Evolutionary conservation across 2,888 invertebrate genomes (phyloP).

Genomic region (Hirtodrosophila trivittata): DNA sequence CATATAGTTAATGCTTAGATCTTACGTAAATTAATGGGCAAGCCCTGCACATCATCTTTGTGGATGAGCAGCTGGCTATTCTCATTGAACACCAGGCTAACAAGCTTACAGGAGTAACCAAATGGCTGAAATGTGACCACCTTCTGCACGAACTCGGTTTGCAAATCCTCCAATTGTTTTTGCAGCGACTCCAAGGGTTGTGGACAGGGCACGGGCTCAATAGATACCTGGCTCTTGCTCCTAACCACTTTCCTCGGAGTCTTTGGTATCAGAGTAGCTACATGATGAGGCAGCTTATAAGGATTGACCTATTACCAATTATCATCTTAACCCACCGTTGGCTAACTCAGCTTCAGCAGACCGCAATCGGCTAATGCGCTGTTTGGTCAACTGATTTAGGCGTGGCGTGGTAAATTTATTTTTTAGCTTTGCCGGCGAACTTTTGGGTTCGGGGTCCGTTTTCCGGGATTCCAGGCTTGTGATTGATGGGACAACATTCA

Average conservation of each 20-base stretch:
- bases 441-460: slow-evolving; percentile 3
- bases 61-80: slow-evolving; percentile 51
- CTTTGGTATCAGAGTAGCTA: too few relatives aligned
- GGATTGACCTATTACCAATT: too few relatives aligned
- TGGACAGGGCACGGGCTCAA: neutral
- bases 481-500: slow-evolving; percentile 4
- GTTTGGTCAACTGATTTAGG: slow-evolving; percentile 22
- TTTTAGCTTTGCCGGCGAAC: slow-evolving; percentile 3
- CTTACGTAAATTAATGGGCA: slow-evolving; percentile 65
- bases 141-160: slow-evolving; percentile 52
- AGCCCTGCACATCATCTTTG: slow-evolving; percentile 40
- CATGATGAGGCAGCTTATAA: too few relatives aligned
- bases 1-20: too few relatives aligned
- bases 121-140: neutral
- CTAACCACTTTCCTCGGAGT: too few relatives aligned
- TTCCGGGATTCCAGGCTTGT: neutral
- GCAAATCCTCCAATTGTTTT: slow-evolving; percentile 38
- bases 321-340: slow-evolving; percentile 4
- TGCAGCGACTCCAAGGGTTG: slow-evolving; percentile 33
- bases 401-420: slow-evolving; percentile 26
- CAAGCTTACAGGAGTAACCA: slow-evolving; percentile 49
- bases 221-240: neutral
- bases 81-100: slow-evolving; percentile 50
- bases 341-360: too few relatives aligned
- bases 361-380: slow-evolving; percentile 18